Evolutionary conservation across 2,888 invertebrate genomes (phyloP), one percentile per base, ranked within the genome.

Genomic region (Agrenia bidenticulata): DNA sequence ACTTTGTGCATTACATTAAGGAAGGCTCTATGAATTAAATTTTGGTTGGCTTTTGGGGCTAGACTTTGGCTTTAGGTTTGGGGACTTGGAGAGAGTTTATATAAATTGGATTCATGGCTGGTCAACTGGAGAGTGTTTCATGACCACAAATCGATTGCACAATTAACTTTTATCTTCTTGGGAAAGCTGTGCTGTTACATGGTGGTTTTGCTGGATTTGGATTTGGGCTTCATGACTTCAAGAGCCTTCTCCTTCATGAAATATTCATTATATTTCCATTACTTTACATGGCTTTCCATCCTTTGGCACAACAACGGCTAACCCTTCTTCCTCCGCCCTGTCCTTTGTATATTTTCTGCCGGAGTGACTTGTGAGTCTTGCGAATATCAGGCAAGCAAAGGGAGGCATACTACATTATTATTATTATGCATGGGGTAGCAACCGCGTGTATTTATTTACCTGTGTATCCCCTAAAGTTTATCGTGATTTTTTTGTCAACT

Each of bases 251-350:
- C 17, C 58, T 66, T 69, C 68, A 69, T 69, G 69, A 69, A 69
- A 69, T 69, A 69, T 69, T 69, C 69, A 69, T 69, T 57, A 57
- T 61, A 63, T 41, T 69, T 65, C 68, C 68, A 69, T 65, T 65
- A 69, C 65, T 69, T 69, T 65, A 69, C 65, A 64, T 64, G 61
- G 41, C 51, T 54, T 68, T 59, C 63, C 60, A 61, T 56, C n/a
- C n/a, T n/a, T n/a, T n/a, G n/a, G n/a, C n/a, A n/a, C n/a, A n/a
- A n/a, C n/a, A n/a, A n/a, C n/a, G n/a, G n/a, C n/a, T n/a, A n/a
- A n/a, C n/a, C n/a, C n/a, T n/a, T n/a, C n/a, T n/a, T n/a, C n/a
- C n/a, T n/a, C n/a, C n/a, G n/a, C n/a, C n/a, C n/a, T n/a, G n/a
- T n/a, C n/a, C n/a, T n/a, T n/a, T n/a, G n/a, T n/a, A n/a, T n/a